Base-by-base conservation (phyloP, 2,888 invertebrate genomes). In the Brassicogethes aeneus region DNA sequence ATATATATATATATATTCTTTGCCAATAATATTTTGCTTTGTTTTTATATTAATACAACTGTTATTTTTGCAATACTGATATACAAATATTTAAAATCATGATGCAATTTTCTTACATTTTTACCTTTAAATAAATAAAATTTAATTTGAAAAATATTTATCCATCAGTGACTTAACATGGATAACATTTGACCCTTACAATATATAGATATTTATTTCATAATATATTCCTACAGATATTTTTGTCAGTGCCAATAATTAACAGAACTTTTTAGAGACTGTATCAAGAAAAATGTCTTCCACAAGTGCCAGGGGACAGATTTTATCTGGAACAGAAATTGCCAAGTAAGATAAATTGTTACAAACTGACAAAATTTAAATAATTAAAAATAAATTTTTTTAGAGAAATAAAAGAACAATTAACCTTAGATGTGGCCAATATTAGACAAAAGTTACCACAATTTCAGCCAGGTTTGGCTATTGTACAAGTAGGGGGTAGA, bases 401-500 rank as follows among this genome's bases (percentile, higher is more conserved):
- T 61, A 89, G 89, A 58, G 79, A 83, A 52, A 83, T 91, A 53
- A 77, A 82, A 43, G 72, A 77, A 58, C 73, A 79, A 34, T 71
- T 93, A 34, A 73, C 75, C 3, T 67, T 71, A 52, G 79, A 88
- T 59, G 85, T 92, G 2, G 59, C 63, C 2, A 68, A 71, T 39
- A 63, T 86, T 46, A 74, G 75, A 36, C 61, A 71, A 39, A 65
- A 70, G 46, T 58, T 78, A 41, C 73, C 82, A 2, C 69, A 73
- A 44, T 91, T 86, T 64, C 66, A 68, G 48, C 85, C 86, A 0
- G 83, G 85, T 10, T 72, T 97, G 50, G 89, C 93, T 15, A 94
- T 97, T 61, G 87, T 97, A 34, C 87, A 97, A 77, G 97, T 99
- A 45, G 99, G 99, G 8, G 86, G 84, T 1, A 77, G 96, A 1